Evolutionary conservation across 2,888 invertebrate genomes (phyloP).

Genomic region (Smittia aterrima): DNA sequence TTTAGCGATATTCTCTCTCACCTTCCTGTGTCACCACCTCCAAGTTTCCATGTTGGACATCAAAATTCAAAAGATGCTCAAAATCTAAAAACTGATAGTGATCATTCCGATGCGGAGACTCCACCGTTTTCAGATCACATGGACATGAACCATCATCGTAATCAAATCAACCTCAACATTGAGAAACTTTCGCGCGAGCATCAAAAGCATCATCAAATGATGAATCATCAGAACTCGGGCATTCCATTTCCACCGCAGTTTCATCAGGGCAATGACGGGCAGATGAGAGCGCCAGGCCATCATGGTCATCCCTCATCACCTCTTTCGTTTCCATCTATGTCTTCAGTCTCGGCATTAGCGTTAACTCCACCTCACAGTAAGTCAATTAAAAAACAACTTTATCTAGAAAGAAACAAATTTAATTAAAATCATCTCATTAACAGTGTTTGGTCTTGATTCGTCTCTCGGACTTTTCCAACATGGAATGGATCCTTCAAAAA

Average conservation of each 20-base stretch:
- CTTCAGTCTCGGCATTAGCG: constrained; percentile 72
- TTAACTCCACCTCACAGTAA: constrained; percentile 81
- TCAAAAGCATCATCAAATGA: constrained; percentile 51
- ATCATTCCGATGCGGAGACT: constrained; percentile 47
- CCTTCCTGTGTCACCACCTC: constrained; percentile 37
- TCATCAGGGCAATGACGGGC: constrained; percentile 44
- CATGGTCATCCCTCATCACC: constrained; percentile 59
- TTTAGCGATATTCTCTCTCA: constrained; percentile 33
- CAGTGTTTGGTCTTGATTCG: constrained; percentile 75
- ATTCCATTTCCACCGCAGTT: constrained; percentile 44
- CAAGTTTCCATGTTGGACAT: constrained; percentile 23
- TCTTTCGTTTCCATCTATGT: constrained; percentile 70
- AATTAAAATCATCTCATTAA: constrained; percentile 41
- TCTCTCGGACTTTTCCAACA: constrained; percentile 73
- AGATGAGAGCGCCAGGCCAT: constrained; percentile 50
- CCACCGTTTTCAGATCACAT: constrained; percentile 54
- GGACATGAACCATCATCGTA: constrained; percentile 48
- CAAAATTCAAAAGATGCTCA: neutral
- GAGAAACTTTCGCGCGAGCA: constrained; percentile 49
- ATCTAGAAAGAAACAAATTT: neutral
- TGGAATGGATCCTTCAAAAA: constrained; percentile 70
- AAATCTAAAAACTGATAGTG: constrained; percentile 33
- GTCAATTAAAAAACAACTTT: constrained; percentile 51
- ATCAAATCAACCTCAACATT: constrained; percentile 48
- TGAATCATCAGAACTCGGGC: constrained; percentile 48